A percentile compares a stretch with the other conserved stretches of the same genome.
Evolutionary conservation across 1,140 invertebrate species (phyloP).

Genomic region (Drosophila sulfurigaster): DNA sequence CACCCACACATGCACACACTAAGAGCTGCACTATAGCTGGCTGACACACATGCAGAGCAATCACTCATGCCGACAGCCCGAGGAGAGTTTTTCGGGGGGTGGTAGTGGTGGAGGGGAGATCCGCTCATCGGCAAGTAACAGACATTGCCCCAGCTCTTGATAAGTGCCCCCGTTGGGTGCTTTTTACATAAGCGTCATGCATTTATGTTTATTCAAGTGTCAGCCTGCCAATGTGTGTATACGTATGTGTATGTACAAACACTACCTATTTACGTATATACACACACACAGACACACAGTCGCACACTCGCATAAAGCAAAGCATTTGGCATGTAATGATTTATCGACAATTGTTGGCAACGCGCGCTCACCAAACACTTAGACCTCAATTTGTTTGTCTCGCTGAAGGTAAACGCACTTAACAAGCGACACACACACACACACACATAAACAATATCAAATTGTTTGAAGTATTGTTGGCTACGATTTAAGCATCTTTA

Average conservation of each 20-base stretch:
- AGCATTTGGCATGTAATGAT: conserved; percentile 71
- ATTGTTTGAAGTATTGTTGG: conserved; percentile 8
- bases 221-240: conserved; percentile 40
- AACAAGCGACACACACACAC: conserved; percentile 21
- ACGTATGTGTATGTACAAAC: conserved; percentile 40
- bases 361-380: conserved; percentile 35
- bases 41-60: conserved; percentile 64
- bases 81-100: background rate
- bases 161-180: conserved; percentile 76
- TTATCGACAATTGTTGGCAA: conserved; percentile 64
- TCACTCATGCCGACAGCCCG: conserved; percentile 64
- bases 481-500: background rate
- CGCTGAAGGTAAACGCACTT: conserved; percentile 50
- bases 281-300: conserved; percentile 30
- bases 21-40: conserved; percentile 28
- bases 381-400: conserved; percentile 48
- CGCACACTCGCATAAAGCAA: conserved; percentile 15
- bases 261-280: conserved; percentile 49
- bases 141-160: conserved; percentile 44
- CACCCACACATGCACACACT: conserved; percentile 11
- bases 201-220: conserved; percentile 78
- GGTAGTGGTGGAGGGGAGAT: too few species aligned
- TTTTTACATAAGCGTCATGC: conserved; percentile 75
- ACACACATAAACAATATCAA: background rate
- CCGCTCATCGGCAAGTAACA: conserved; percentile 18